Evolutionary conservation across 23 tunicate genomes (phyloP).

Genomic region (Oikopleura vanhoeffeni): DNA sequence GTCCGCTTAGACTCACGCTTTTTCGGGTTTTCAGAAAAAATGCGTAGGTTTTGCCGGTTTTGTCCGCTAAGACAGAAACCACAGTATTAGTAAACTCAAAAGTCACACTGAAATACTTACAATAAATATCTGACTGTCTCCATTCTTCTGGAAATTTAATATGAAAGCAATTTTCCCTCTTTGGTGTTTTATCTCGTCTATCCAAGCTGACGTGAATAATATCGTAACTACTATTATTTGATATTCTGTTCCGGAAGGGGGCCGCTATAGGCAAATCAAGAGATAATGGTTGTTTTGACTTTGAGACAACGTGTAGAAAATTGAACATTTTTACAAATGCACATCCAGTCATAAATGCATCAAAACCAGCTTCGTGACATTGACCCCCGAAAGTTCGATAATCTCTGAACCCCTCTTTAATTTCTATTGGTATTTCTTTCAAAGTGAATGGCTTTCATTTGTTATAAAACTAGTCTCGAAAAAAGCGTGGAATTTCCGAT

Average conservation of each 20-base stretch:
- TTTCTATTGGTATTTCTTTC: not conserved
- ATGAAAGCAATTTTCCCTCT: not conserved
- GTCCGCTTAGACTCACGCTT: no score
- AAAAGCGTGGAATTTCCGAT: no score
- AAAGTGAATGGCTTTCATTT: not conserved
- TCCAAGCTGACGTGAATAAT: not conserved
- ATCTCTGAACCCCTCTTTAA: not conserved
- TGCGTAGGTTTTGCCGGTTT: no score
- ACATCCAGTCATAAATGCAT: not conserved
- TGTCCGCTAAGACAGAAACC: no score
- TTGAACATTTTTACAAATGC: not conserved
- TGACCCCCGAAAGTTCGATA: constrained; percentile 5
- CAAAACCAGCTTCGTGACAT: constrained; percentile 7
- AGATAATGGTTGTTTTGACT: not conserved
- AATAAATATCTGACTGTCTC: not conserved
- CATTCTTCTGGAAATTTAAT: not conserved
- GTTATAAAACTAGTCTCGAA: not conserved
- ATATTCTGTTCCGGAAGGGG: not conserved
- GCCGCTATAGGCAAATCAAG: not conserved
- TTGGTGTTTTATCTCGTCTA: not conserved
- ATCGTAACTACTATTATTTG: not conserved
- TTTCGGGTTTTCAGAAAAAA: no score
- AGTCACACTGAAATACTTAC: not conserved
- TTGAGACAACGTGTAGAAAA: not conserved
- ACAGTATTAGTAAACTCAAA: no score